Evolutionary conservation across 2,888 invertebrate genomes (phyloP), one percentile per base, ranked within the genome.

Genomic region (Pachycephus smyrnensis): DNA sequence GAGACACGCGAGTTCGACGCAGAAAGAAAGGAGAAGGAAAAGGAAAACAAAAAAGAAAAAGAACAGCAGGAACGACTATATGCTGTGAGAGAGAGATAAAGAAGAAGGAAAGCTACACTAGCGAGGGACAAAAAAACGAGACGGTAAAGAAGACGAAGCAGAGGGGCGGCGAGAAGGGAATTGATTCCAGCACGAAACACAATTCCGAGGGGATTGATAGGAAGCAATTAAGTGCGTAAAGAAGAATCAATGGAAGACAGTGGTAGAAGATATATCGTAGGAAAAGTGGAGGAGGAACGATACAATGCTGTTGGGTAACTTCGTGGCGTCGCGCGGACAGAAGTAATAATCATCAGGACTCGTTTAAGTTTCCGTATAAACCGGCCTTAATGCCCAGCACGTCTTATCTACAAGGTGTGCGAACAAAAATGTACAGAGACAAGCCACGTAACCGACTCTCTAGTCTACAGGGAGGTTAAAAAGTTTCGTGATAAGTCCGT

Each of bases 131-230:
- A 40, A 40, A 40, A 40, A 77, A 33, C 68, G 71, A 75, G 68
- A 37, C 75, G 71, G 76, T n/a, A 73, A 76, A 31, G 69, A 36
- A 37, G 35, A 79, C 77, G 75, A 75, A 79, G 73, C 73, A 40
- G 73, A 75, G 68, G 68, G 30, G 37, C 77, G 75, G 77, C 74
- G 75, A 75, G 71, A 15, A 55, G 23, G 55, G 23, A 55, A 55
- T 55, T 23, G 23, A 55, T 4, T 35, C 6, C 9, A 35, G 35
- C 4, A 35, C 35, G 35, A 35, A 35, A 35, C 33, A 33, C 6
- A 35, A 35, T 35, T 4, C 6, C 35, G 9, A 35, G 23, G 9
- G 55, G 37, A 2, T 55, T 9, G 9, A 55, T 23, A 2, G 9
- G 23, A 6, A 55, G 23, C 9, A 55, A 23, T 55, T 55, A 23